These are phyloP conservation scores for Hydraecia micacea DNA, from an alignment of 2,888 invertebrate genomes.

Conservation along the genomic window DNA sequence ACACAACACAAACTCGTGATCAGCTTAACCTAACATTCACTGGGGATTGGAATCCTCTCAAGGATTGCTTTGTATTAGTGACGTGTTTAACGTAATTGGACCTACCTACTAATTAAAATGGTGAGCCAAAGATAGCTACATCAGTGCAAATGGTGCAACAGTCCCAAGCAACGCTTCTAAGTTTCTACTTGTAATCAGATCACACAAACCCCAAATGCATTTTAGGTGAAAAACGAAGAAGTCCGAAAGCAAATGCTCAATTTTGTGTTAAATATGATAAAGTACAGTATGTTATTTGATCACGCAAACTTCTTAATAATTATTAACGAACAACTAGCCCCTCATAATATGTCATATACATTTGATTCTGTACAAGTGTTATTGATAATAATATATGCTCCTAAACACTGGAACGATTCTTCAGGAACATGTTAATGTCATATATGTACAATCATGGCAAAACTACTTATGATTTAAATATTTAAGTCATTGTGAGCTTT, in stretches of 20 bases:
- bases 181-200: slow-evolving; percentile 37
- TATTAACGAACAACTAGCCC: slow-evolving; percentile 24
- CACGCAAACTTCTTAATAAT: slow-evolving; percentile 29
- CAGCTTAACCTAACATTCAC: slow-evolving; percentile 50
- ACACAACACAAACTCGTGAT: slow-evolving; percentile 55
- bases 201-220: slow-evolving; percentile 44
- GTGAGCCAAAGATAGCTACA: slow-evolving; percentile 38
- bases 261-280: slow-evolving; percentile 35
- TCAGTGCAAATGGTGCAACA: slow-evolving; percentile 52
- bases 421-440: slow-evolving; percentile 13
- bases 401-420: slow-evolving; percentile 5
- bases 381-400: neutral
- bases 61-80: slow-evolving; percentile 23
- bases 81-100: slow-evolving; percentile 23
- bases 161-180: slow-evolving; percentile 55
- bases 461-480: neutral
- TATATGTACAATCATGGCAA: slow-evolving; percentile 17
- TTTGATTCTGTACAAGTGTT: slow-evolving; percentile 30
- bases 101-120: slow-evolving; percentile 29
- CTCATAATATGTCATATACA: slow-evolving; percentile 1
- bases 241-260: slow-evolving; percentile 34
- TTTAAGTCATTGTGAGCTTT: neutral
- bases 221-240: slow-evolving; percentile 18
- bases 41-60: slow-evolving; percentile 30
- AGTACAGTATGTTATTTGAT: slow-evolving; percentile 29